phyloP scores from a whole-genome alignment of 2,888 invertebrate genomes.

The Smittia sp. region DNA sequence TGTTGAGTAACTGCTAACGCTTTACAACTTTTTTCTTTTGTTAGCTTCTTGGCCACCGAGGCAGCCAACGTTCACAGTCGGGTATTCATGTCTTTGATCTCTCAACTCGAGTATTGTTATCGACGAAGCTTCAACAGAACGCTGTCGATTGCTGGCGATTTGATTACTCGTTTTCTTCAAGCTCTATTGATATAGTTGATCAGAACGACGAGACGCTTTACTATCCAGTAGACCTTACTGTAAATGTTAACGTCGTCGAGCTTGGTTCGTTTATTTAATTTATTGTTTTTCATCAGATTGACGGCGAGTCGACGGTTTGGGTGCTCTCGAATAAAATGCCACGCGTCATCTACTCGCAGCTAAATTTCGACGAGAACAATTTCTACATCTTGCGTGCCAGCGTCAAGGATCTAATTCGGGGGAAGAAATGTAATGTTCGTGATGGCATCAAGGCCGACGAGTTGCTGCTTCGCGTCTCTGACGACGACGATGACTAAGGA shows the following conservation, averaged over 20 bases:
- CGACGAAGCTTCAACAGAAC: conserved; percentile 67
- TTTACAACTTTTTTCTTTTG: neutral
- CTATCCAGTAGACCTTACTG: conserved; percentile 65
- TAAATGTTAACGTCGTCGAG: neutral
- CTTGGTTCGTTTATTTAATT: neutral
- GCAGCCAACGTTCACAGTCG: conserved; percentile 60
- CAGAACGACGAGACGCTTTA: conserved; percentile 61
- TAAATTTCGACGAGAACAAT: conserved; percentile 62
- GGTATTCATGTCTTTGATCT: conserved; percentile 67
- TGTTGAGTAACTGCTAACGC: neutral
- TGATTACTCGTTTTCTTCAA: conserved; percentile 54
- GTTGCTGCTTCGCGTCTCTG: no score
- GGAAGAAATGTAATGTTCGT: neutral
- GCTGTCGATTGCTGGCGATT: conserved; percentile 76
- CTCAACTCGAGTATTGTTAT: conserved; percentile 63
- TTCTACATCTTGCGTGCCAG: conserved; percentile 60
- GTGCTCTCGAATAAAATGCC: conserved; percentile 54
- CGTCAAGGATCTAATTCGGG: conserved; percentile 45
- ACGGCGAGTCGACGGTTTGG: conserved; percentile 14
- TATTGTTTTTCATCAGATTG: neutral
- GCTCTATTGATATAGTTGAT: conserved; percentile 60
- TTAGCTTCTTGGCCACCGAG: conserved; percentile 62
- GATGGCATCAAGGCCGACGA: neutral
- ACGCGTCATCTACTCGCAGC: conserved; percentile 61
- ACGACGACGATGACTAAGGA: no score